Base-by-base conservation (phyloP, 2,797 vertebrate species). In the Sebastes taczanowskii region DNA sequence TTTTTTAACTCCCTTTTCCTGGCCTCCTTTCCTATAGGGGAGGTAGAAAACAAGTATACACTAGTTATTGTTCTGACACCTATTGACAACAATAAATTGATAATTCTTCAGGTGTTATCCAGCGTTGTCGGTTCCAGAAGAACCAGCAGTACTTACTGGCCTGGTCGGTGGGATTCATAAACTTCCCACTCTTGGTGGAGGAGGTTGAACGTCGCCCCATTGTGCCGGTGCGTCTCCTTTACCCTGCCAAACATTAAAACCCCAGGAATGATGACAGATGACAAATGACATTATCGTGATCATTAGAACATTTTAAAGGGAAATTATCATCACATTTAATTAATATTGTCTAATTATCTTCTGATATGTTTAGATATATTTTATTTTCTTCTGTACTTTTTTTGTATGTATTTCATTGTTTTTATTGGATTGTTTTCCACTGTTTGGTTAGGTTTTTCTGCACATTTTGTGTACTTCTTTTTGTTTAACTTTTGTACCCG, bases 171-270 rank as follows among this genome's bases (percentile, higher is more conserved):
- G 98, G 98, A 82, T 99, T 99, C 98, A 99, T 99, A 60, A 99
- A 99, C 83, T 99, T 99, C 91, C 98, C 98, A 97, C 98, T 99
- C 97, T 99, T 99, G 94, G 98, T 99, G 97, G 98, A 99, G 68
- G 98, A 99, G 25, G 98, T 99, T 20, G 98, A 99, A 91, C 98
- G 96, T 77, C 98, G 96, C 82, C 98, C 98, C 98, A 99, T 99
- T 86, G 88, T 97, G 93, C 46, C 75, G 46, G 60, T 73, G 20
- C 1, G 27, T 86, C 70, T 85, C 59, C 56, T 94, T 92, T 84
- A 92, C 88, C 82, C 93, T 93, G 83, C 0, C 5, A 77, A 85
- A 23, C 6, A 74, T 20, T 2, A 35, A 25, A 77, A 74, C 1
- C 2, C 5, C 25, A 27, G 25, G 1, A 27, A 73, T 38, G 7